Evolutionary conservation across 2,888 invertebrate species (phyloP), one percentile per base, ranked within the genome.

Genomic region (Stenchaetothrips biformis): DNA sequence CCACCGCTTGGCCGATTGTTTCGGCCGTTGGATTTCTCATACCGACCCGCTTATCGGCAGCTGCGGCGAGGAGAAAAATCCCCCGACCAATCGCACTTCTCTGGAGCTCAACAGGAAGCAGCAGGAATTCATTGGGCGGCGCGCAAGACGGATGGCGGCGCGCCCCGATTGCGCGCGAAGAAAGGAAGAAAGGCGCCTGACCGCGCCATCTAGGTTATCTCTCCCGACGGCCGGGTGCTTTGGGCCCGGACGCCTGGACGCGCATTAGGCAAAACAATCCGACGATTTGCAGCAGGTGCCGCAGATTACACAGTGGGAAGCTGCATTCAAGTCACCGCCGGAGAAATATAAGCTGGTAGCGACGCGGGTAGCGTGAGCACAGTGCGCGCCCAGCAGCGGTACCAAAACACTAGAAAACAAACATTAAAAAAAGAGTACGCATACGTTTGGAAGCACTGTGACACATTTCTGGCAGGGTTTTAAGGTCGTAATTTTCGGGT

Each of bases 171-270:
- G 67, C 25, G 67, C 11, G 67, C 67, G 67, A 74, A 74, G 67
- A 74, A 74, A 74, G 67, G 67, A 74, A 74, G 67, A 74, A 74
- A 74, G 67, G 67, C 67, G 37, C 25, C 67, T 74, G 67, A 74
- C 67, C 67, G 67, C 21, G 67, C 25, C 25, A 74, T 74, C 67
- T 74, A 25, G 21, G 67, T 74, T 74, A 74, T 74, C 67, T 74
- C 67, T 21, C 67, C 21, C 21, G 21, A 67, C 67, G 67, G 67
- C 67, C 11, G 67, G 67, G 67, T 74, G 67, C 67, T 74, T 74
- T 25, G 67, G 21, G 67, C 21, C 18, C 53, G 53, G 67, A 21
- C 53, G 53, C 53, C 21, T 67, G 37, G 37, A 37, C 67, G 67
- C 67, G 2, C 67, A 25, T 74, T 74, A 74, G 67, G 25, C 67